A percentile compares a stretch with the other conserved stretches of the same genome.
These are phyloP conservation scores for Pampus argenteus DNA, from an alignment of 2,797 vertebrate genomes.

Conservation along the genomic window DNA sequence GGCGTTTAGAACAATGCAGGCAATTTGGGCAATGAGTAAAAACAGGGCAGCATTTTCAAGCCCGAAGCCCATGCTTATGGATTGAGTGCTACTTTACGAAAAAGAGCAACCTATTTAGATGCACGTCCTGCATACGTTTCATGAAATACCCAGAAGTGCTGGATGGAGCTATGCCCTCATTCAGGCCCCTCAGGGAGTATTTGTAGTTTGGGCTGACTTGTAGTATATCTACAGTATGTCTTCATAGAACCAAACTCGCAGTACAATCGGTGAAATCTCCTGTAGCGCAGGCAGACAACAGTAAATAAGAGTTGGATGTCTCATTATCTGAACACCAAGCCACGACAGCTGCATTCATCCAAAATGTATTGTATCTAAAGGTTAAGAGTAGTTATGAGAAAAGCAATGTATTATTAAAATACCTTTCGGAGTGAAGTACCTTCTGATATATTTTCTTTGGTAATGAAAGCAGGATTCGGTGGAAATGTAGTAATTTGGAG, in stretches of 20 bases:
- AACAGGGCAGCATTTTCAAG: conserved; percentile 75
- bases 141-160: conserved; percentile 59
- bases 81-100: conserved; percentile 79
- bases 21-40: conserved; percentile 81
- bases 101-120: conserved; percentile 78
- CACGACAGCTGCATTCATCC: conserved; percentile 84
- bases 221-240: conserved; percentile 1
- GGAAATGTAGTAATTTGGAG: conserved; percentile 86
- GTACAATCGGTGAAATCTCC: conserved; percentile 41
- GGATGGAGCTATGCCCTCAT: conserved; percentile 54
- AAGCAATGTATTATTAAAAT: conserved; percentile 90
- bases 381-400: conserved; percentile 89
- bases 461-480: conserved; percentile 87
- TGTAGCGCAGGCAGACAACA: conserved; percentile 71
- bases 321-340: conserved; percentile 83
- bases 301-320: conserved; percentile 84
- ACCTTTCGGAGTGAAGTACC: conserved; percentile 87
- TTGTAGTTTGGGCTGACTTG: conserved; percentile 50
- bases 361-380: conserved; percentile 87
- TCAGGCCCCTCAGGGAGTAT: conserved; percentile 53
- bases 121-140: conserved; percentile 75
- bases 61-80: conserved; percentile 73
- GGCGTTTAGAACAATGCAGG: conserved; percentile 81
- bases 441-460: conserved; percentile 89
- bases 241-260: conserved; percentile 40